A percentile compares a stretch with the other conserved stretches of the same genome.
phyloP scores from a whole-genome alignment of 2,888 invertebrate genomes.

The Ophion slaviceki region DNA sequence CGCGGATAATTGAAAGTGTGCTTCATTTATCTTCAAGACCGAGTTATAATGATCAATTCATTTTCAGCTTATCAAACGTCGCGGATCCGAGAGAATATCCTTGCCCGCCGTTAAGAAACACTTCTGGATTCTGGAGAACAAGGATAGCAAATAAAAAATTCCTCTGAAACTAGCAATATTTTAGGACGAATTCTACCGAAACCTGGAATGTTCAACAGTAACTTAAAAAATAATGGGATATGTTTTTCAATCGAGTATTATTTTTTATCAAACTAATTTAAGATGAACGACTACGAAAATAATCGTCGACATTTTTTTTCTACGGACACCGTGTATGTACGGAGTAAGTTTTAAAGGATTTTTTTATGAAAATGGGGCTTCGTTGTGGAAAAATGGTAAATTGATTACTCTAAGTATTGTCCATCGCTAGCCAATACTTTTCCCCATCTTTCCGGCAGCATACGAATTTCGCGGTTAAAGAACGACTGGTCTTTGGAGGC shows the following conservation, averaged over 20 bases:
- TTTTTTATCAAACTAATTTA: background rate
- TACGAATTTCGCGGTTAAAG: too few species aligned
- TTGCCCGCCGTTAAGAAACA: slow-evolving; percentile 69
- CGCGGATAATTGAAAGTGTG: background rate
- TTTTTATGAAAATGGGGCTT: too few species aligned
- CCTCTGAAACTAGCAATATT: background rate
- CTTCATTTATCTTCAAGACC: background rate
- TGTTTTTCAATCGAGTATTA: background rate
- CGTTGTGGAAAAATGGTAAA: too few species aligned
- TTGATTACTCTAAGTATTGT: too few species aligned
- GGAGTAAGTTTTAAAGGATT: too few species aligned
- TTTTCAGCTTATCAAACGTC: slow-evolving; percentile 69
- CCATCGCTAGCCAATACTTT: too few species aligned
- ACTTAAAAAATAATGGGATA: background rate
- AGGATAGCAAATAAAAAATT: slow-evolving; percentile 49
- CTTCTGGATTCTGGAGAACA: slow-evolving; percentile 68
- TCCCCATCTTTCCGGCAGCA: too few species aligned
- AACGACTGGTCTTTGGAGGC: too few species aligned
- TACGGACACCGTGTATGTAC: slow-evolving; percentile 41
- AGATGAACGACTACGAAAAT: slow-evolving; percentile 28
- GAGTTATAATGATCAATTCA: slow-evolving; percentile 7
- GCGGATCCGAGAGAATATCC: slow-evolving; percentile 67
- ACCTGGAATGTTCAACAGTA: background rate
- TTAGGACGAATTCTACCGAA: background rate
- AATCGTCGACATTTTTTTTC: slow-evolving; percentile 32